These are phyloP conservation scores for Tuta absoluta DNA, from an alignment of 2,888 invertebrate species.

Conservation along the genomic window DNA sequence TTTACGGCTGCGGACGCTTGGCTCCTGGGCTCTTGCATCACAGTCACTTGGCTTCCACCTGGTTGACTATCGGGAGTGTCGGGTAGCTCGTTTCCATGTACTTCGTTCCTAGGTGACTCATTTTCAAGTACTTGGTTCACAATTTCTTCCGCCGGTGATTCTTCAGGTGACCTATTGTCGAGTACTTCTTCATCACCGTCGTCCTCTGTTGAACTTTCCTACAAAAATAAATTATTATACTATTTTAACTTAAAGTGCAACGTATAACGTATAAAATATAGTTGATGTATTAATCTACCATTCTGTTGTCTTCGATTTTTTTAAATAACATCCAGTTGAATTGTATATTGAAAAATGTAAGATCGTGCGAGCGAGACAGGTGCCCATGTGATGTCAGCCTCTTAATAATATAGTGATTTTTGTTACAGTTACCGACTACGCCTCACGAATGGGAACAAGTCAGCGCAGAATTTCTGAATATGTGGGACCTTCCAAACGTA, in stretches of 20 bases:
- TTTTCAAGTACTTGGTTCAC: constrained; percentile 26
- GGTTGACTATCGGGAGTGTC: constrained; percentile 24
- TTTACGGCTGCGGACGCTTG: constrained; percentile 34
- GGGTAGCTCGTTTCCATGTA: constrained; percentile 29
- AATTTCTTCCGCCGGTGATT: constrained; percentile 34
- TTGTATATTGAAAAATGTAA: too few species aligned
- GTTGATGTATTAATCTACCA: too few species aligned
- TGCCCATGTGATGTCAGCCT: too few species aligned
- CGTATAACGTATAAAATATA: too few species aligned
- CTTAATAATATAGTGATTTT: constrained; percentile 22
- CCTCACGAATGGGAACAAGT: constrained; percentile 36
- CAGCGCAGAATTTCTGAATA: constrained; percentile 31
- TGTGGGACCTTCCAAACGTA: constrained; percentile 23
- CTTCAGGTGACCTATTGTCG: constrained; percentile 32
- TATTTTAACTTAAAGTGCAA: too few species aligned
- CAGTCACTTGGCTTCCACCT: constrained; percentile 2
- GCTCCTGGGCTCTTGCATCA: constrained; percentile 1
- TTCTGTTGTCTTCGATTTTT: too few species aligned
- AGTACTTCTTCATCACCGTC: constrained; percentile 32
- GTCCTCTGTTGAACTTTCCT: constrained; percentile 36
- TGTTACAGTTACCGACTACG: constrained; percentile 34
- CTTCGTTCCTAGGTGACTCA: constrained; percentile 5
- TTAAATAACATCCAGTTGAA: too few species aligned
- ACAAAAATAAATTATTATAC: constrained; percentile 32
- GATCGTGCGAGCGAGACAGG: too few species aligned